These are phyloP conservation scores for Drosophila paulistorum DNA, from an alignment of 1,140 invertebrate species.

Conservation along the genomic window DNA sequence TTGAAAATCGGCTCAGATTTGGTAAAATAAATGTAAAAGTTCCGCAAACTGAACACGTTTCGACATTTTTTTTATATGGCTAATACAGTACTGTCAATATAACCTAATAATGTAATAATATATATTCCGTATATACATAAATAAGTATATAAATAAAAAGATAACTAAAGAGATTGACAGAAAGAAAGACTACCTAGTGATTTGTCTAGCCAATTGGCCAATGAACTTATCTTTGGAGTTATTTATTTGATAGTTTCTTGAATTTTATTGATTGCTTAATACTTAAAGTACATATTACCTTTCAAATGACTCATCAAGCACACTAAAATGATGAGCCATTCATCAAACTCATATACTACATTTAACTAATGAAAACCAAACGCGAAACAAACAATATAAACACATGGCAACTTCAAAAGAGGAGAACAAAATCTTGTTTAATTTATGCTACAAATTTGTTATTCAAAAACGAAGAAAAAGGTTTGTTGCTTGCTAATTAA, in stretches of 20 bases:
- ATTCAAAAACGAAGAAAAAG: not conserved
- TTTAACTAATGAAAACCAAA: conserved; percentile 29
- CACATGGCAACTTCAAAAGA: not conserved
- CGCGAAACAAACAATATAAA: conserved; percentile 19
- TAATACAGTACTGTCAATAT: no score
- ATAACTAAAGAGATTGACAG: no score
- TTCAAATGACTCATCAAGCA: conserved; percentile 10
- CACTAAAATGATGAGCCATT: conserved; percentile 3
- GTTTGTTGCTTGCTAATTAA: conserved; percentile 25
- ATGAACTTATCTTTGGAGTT: not conserved
- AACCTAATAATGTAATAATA: no score
- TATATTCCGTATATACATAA: no score
- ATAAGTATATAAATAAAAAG: no score
- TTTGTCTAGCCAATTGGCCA: no score
- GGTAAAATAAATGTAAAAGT: no score
- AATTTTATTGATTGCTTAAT: conserved; percentile 1
- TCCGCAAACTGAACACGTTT: no score
- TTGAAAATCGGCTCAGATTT: no score
- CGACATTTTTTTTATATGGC: no score
- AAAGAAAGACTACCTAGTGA: no score
- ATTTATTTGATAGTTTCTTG: conserved; percentile 15
- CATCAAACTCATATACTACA: conserved; percentile 13
- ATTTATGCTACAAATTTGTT: conserved; percentile 10
- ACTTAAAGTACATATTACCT: conserved; percentile 8
- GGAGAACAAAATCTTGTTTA: conserved; percentile 34